Conservation (phyloP, 2,797 vertebrate species). For the Lutjanus campechanus region DNA sequence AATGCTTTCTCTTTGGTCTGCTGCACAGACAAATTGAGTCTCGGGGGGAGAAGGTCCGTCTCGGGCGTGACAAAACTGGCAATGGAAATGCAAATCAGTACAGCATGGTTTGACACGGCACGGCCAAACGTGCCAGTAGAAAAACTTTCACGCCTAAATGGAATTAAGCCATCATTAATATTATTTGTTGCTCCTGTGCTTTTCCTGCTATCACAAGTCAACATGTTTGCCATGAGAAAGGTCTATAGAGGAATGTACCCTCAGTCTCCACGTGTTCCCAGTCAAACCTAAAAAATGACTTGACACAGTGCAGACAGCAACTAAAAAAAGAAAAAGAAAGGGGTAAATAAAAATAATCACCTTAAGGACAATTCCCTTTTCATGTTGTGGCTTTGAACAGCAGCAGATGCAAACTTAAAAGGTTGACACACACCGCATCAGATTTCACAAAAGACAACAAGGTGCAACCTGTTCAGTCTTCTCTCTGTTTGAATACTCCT, state of each 20-base stretch:
- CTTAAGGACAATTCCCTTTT: slow-evolving; percentile 30
- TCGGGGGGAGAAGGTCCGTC: no score
- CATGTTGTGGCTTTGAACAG: slow-evolving; percentile 43
- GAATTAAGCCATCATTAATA: slow-evolving; percentile 22
- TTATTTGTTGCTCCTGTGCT: slow-evolving; percentile 2
- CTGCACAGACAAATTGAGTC: no score
- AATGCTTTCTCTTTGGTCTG: no score
- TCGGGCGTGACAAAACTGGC: no score
- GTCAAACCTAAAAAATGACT: slow-evolving; percentile 29
- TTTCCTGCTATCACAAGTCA: slow-evolving; percentile 28
- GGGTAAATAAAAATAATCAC: slow-evolving; percentile 35
- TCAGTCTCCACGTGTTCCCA: slow-evolving; percentile 44
- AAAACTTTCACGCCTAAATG: slow-evolving; percentile 7
- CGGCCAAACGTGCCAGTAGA: no score
- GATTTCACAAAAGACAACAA: slow-evolving; percentile 72
- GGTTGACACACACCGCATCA: slow-evolving; percentile 66
- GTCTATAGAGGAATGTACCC: slow-evolving; percentile 55
- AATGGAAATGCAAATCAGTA: no score
- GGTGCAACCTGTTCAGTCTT: slow-evolving; percentile 59
- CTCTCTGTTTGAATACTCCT: slow-evolving; percentile 74
- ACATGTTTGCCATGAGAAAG: slow-evolving; percentile 67
- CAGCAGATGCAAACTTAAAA: slow-evolving; percentile 77
- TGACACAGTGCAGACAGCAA: slow-evolving; percentile 59
- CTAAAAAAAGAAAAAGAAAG: slow-evolving; percentile 29
- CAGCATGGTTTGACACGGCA: no score